A percentile compares a stretch with the other conserved stretches of the same genome.
phyloP scores from a whole-genome alignment of 2,888 invertebrate species.

The Arctia plantaginis region DNA sequence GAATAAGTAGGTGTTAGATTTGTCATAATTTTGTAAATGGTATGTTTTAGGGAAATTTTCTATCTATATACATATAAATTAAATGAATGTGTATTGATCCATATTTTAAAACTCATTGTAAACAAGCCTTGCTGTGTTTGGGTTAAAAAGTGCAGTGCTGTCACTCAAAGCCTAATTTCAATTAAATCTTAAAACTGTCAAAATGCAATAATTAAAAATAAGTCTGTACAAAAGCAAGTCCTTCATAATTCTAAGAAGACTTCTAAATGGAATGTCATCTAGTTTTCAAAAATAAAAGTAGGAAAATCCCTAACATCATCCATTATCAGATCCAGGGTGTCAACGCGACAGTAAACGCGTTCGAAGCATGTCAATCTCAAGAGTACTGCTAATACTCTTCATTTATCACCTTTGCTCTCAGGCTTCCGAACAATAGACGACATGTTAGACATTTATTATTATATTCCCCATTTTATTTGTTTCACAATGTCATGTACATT shows the following conservation, averaged over 20 bases:
- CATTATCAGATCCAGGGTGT: conserved; percentile 57
- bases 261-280: neutral
- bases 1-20: neutral
- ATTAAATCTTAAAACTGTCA: neutral
- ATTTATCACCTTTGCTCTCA: conserved; percentile 59
- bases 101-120: too few species aligned
- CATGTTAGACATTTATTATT: conserved; percentile 19
- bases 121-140: too few species aligned
- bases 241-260: neutral
- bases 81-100: too few species aligned
- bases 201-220: neutral
- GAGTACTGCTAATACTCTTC: conserved; percentile 50
- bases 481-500: neutral
- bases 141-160: neutral
- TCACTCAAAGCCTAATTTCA: neutral
- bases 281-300: neutral
- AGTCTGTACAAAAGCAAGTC: neutral
- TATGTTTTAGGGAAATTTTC: neutral
- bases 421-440: conserved; percentile 25
- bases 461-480: too few species aligned
- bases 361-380: conserved; percentile 57
- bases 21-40: neutral
- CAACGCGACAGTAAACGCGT: conserved; percentile 51
- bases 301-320: conserved; percentile 10
- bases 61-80: too few species aligned